Conservation (phyloP, 1,140 invertebrate genomes). For the Atta texana region DNA sequence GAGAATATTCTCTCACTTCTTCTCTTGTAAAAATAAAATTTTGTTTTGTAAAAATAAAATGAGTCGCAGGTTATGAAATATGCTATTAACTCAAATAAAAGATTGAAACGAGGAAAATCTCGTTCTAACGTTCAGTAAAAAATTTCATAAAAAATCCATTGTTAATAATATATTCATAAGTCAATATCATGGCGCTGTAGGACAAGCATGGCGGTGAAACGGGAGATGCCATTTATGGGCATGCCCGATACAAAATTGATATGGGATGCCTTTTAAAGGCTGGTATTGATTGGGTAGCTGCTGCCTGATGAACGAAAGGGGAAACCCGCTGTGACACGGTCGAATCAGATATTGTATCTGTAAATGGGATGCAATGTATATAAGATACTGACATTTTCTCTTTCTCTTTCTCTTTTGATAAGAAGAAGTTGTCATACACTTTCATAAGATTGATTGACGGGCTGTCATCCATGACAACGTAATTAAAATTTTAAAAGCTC, state of each 20-base stretch:
- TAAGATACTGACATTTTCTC: background rate
- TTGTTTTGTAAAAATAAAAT: conserved; percentile 4
- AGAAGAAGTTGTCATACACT: background rate
- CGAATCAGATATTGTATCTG: conserved; percentile 41
- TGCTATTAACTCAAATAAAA: background rate
- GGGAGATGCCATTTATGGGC: conserved; percentile 65
- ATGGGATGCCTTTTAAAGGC: conserved; percentile 69
- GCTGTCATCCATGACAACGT: background rate
- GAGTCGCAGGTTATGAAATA: background rate
- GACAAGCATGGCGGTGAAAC: conserved; percentile 15
- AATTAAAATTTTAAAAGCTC: conserved; percentile 16
- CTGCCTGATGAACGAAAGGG: conserved; percentile 32
- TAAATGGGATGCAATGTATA: conserved; percentile 49
- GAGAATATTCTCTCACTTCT: background rate
- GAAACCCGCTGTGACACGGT: conserved; percentile 29
- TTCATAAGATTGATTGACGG: background rate
- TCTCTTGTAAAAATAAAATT: background rate
- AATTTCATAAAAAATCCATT: background rate
- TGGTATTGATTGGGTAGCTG: conserved; percentile 53
- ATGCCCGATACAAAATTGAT: conserved; percentile 67
- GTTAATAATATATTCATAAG: conserved; percentile 43
- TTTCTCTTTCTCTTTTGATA: background rate
- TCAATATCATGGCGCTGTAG: background rate
- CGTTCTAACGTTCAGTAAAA: background rate
- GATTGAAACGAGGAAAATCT: background rate